Percentiles rank a stretch among this genome's conserved stretches.
phyloP scores from a whole-genome alignment of 2,797 vertebrate species.

The Lacerta bilineata region DNA sequence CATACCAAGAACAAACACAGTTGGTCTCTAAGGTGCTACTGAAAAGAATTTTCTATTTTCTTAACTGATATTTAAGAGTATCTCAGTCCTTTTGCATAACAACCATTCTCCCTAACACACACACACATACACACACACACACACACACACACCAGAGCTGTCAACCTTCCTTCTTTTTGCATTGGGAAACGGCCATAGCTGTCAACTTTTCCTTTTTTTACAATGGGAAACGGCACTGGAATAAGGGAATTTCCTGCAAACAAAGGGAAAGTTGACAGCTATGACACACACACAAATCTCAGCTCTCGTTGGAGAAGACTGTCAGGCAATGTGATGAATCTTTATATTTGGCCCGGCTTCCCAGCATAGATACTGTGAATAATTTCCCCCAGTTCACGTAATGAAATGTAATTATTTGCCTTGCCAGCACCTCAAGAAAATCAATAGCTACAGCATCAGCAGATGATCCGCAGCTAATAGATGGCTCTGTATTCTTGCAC shows the following conservation, averaged over 20 bases:
- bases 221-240: no score
- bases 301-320: slow-evolving; percentile 4
- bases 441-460: slow-evolving; percentile 48
- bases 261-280: no score
- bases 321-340: slow-evolving; percentile 4
- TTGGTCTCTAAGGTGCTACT: no score
- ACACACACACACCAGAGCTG: slow-evolving; percentile 12
- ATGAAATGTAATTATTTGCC: slow-evolving; percentile 53
- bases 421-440: slow-evolving; percentile 23
- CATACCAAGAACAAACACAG: no score
- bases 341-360: slow-evolving; percentile 19
- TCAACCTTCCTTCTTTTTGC: no score
- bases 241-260: no score
- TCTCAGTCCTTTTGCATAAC: neutral
- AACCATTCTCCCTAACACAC: neutral
- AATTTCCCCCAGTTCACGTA: slow-evolving; percentile 37
- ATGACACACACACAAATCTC: neutral
- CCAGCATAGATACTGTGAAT: slow-evolving; percentile 24
- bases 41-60: no score
- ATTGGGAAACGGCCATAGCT: no score
- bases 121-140: no score
- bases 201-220: no score
- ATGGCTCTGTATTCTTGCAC: slow-evolving; percentile 18
- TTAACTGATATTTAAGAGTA: slow-evolving; percentile 3
- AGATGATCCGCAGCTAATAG: slow-evolving; percentile 43